A percentile compares a stretch with the other conserved stretches of the same genome.
These are phyloP conservation scores for Hipposideros armiger DNA, from an alignment of 2,113 vertebrate species.

Conservation along the genomic window DNA sequence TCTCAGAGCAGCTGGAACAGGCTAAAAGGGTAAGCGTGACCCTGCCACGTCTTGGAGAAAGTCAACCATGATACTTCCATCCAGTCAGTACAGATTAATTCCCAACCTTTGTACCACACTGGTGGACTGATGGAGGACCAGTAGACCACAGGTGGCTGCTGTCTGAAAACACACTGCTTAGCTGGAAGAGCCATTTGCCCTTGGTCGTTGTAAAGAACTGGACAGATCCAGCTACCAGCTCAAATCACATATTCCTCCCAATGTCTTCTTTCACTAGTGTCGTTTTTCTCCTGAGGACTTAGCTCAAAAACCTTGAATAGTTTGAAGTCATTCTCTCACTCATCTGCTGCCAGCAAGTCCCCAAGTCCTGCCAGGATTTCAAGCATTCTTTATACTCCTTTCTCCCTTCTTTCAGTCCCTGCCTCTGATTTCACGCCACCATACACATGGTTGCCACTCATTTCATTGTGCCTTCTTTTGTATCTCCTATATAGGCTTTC, in stretches of 20 bases:
- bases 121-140: not conserved
- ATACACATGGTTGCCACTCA: rapidly evolving
- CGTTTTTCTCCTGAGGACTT: not conserved
- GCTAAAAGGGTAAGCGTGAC: conserved; percentile 94
- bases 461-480: rapidly evolving
- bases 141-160: not conserved
- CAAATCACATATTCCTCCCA: not conserved
- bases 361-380: rapidly evolving
- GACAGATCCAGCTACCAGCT: not conserved
- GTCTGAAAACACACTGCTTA: not conserved
- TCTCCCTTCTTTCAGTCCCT: not conserved
- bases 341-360: not conserved
- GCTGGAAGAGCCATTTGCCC: not conserved
- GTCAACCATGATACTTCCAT: rapidly evolving
- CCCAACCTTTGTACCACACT: not conserved
- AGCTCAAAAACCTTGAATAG: not conserved
- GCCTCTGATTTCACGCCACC: not conserved
- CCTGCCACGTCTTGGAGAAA: rapidly evolving
- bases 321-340: not conserved
- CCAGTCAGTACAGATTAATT: too few relatives aligned
- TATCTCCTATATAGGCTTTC: rapidly evolving
- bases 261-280: rapidly evolving
- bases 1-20: conserved; percentile 97
- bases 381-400: rapidly evolving
- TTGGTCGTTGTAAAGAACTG: not conserved